Conservation (phyloP, 2,113 vertebrate species). For the Hucho hucho region DNA sequence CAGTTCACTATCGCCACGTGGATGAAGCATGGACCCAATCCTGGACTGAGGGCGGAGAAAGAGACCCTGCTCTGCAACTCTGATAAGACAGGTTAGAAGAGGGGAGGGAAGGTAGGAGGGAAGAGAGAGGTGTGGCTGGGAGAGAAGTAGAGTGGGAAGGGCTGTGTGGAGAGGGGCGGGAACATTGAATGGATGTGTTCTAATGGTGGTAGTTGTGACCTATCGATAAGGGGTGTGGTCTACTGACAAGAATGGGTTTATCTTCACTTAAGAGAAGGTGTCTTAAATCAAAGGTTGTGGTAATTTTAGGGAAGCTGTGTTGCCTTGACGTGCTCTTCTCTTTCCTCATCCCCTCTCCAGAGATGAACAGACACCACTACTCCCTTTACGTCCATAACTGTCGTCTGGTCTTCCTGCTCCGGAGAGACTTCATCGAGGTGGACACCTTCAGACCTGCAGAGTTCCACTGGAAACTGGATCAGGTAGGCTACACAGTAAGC, state of each 20-base stretch:
- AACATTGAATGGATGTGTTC: not conserved
- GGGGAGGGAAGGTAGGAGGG: not conserved
- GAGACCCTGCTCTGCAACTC: conserved; percentile 98
- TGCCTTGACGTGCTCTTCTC: not conserved
- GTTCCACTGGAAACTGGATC: conserved; percentile 98
- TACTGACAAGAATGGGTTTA: not conserved
- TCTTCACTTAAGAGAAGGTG: too few species aligned
- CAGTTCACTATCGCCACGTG: conserved; percentile 96
- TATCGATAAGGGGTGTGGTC: too few species aligned
- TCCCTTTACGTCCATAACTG: conserved; percentile 97
- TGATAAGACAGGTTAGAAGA: conserved; percentile 89
- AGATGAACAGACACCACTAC: conserved; percentile 98
- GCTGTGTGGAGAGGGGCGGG: not conserved
- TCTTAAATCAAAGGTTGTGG: not conserved
- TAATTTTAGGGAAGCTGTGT: not conserved
- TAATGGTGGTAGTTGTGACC: too few species aligned
- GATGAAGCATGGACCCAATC: conserved; percentile 97
- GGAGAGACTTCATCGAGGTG: conserved; percentile 90
- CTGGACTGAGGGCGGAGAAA: conserved; percentile 91
- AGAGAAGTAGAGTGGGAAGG: not conserved
- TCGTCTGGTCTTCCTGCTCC: conserved; percentile 89
- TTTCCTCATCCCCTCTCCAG: conserved; percentile 61
- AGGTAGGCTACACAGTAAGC: conserved; percentile 72
- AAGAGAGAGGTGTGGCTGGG: not conserved
- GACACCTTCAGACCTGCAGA: conserved; percentile 94